A percentile compares a stretch with the other conserved stretches of the same genome.
Conservation (phyloP, 2,113 vertebrate species). For the Hippopotamus amphibius region DNA sequence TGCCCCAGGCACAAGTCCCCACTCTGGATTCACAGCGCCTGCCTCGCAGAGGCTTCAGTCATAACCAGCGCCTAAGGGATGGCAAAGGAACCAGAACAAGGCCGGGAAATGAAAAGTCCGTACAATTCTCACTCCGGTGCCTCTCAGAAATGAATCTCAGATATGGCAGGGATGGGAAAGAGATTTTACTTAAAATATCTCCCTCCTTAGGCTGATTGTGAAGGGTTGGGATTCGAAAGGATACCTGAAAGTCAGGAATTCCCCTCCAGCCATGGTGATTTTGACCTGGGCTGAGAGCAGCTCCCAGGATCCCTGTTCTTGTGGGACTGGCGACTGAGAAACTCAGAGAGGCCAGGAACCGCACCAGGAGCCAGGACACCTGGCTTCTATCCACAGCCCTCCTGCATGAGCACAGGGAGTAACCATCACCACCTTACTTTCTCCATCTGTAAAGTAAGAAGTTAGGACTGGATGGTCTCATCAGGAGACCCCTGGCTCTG, state of each 20-base stretch:
- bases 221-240: neutral
- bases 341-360: neutral
- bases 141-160: conserved; percentile 28
- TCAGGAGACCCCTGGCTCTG: neutral
- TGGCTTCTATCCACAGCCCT: too few relatives aligned
- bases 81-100: neutral
- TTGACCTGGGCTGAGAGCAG: neutral
- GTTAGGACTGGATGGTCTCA: neutral
- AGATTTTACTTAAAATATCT: neutral
- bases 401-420: neutral
- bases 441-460: neutral
- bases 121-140: conserved; percentile 22
- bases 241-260: neutral
- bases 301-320: neutral
- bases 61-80: neutral
- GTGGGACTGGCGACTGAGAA: neutral
- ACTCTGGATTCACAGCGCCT: neutral
- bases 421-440: neutral
- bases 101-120: neutral
- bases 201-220: neutral
- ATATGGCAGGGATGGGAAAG: neutral
- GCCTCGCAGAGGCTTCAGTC: neutral
- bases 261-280: neutral
- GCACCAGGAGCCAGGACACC: neutral
- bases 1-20: neutral